Evolutionary conservation across 2,888 invertebrate genomes (phyloP), one percentile per base, ranked within the genome.

Genomic region (Trachelus tabidus): DNA sequence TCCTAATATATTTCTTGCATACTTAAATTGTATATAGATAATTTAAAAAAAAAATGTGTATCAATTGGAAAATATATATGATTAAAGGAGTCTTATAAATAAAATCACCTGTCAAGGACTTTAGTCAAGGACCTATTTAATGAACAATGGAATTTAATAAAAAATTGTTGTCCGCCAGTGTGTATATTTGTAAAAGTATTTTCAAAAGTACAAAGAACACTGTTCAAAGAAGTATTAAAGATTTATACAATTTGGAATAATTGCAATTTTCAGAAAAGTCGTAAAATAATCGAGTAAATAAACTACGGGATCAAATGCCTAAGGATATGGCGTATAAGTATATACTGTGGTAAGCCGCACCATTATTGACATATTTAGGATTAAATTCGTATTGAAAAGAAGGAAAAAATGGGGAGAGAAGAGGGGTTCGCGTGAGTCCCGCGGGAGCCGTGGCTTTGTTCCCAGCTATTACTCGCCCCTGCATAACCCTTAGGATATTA

Each of bases 381-480:
- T 91, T 88, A 90, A 90, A 89, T 87, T 90, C 88, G 75, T 84
- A 87, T 87, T 81, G 86, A 83, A 82, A 84, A 84, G 84, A 85
- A 9, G 71, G 12, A 33, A 71, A 71, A 30, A 33, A 69, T 34
- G 77, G 23, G 68, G 81, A 80, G 79, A 79, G 78, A 81, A 76
- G 79, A 82, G 81, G 83, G 82, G 81, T 80, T 79, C 81, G 73
- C 68, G 76, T 69, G 78, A 80, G 81, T 89, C 90, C 84, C 88
- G 75, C 76, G 88, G 88, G 90, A 88, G 85, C 85, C 85, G 83
- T 83, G 90, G 90, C 91, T 91, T 91, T 91, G 91, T 91, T 91
- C 91, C 89, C 88, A 89, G 91, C 90, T 91, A 91, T 91, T 91
- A 91, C 89, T 89, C 90, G 87, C 88, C 87, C 89, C 88, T 87